Conservation (phyloP, 2,888 invertebrate species). For the Seira sanloemensis region DNA sequence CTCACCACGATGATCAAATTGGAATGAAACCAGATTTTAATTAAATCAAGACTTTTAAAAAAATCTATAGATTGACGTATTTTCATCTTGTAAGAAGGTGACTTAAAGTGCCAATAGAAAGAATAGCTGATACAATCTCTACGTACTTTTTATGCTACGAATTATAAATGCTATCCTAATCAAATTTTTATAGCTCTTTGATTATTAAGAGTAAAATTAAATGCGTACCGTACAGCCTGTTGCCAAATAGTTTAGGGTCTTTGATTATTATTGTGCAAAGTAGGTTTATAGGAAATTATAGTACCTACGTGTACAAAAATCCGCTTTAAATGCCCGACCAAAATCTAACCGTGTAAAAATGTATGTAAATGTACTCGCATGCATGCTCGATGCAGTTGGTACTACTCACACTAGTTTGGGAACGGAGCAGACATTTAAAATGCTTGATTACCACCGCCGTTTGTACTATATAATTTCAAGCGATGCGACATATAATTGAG, state of each 20-base stretch:
- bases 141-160: background rate
- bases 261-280: too few relatives aligned
- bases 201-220: too few relatives aligned
- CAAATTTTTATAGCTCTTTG: slow-evolving; percentile 22
- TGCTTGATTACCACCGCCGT: background rate
- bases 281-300: too few relatives aligned
- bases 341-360: background rate
- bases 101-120: slow-evolving; percentile 60
- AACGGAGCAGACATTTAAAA: too few relatives aligned
- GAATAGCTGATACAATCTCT: background rate
- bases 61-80: background rate
- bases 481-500: too few relatives aligned
- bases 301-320: too few relatives aligned
- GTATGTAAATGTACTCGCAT: too few relatives aligned
- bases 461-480: background rate
- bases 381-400: too few relatives aligned
- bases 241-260: slow-evolving; percentile 38
- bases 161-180: too few relatives aligned
- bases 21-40: slow-evolving; percentile 2
- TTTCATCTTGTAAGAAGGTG: slow-evolving; percentile 13
- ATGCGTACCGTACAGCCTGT: slow-evolving; percentile 31
- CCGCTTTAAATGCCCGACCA: background rate
- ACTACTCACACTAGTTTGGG: too few relatives aligned
- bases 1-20: background rate
- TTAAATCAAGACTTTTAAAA: background rate